Evolutionary conservation across 2,888 invertebrate species (phyloP).

Genomic region (Pegoplata infirma): DNA sequence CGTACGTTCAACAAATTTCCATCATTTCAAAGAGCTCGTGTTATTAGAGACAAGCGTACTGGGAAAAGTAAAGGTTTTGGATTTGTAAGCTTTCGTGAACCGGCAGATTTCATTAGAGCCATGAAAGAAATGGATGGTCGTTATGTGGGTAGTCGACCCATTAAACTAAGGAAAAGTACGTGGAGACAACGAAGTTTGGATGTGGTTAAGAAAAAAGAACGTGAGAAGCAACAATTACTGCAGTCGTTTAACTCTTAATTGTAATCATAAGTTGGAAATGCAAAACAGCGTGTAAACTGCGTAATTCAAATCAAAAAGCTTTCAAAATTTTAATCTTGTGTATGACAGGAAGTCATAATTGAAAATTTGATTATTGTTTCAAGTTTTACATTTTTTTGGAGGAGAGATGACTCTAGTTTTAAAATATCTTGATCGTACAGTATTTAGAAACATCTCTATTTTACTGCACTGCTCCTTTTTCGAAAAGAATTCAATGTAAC

Average conservation of each 20-base stretch:
- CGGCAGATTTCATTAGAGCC: conserved; percentile 97
- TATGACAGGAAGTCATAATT: too few relatives aligned
- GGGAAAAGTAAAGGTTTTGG: conserved; percentile 99
- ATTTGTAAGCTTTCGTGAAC: conserved; percentile 98
- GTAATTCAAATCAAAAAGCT: too few relatives aligned
- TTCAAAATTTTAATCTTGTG: too few relatives aligned
- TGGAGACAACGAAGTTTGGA: conserved; percentile 97
- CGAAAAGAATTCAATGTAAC: too few relatives aligned
- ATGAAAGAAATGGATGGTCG: conserved; percentile 99
- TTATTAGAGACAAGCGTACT: conserved; percentile 96
- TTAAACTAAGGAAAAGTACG: conserved; percentile 96
- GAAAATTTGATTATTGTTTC: too few relatives aligned
- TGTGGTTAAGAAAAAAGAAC: conserved; percentile 95
- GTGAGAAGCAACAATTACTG: conserved; percentile 92
- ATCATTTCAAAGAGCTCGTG: conserved; percentile 96
- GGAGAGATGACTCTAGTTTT: too few relatives aligned
- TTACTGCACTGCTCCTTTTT: too few relatives aligned
- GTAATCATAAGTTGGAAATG: neutral
- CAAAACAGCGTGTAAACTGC: too few relatives aligned
- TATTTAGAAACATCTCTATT: too few relatives aligned
- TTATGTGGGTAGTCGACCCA: conserved; percentile 99
- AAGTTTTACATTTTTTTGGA: too few relatives aligned
- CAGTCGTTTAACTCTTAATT: conserved; percentile 75
- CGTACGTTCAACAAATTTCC: conserved; percentile 96
- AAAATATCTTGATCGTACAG: too few relatives aligned